phyloP scores from a whole-genome alignment of 2,113 vertebrate species.

The Athene noctua region DNA sequence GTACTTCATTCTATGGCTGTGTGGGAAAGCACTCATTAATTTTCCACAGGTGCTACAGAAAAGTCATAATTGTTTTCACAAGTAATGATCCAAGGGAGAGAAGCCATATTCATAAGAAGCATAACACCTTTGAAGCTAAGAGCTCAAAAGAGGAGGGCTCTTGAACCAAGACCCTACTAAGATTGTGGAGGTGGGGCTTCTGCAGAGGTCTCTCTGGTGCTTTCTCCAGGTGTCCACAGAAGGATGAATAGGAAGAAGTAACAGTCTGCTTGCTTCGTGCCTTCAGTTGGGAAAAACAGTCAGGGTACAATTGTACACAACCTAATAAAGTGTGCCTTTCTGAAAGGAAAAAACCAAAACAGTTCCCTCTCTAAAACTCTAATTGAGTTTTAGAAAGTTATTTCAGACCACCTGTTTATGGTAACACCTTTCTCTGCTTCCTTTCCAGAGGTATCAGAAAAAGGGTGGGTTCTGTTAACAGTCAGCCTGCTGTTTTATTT shows the following conservation, averaged over 20 bases:
- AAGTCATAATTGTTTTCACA: not conserved
- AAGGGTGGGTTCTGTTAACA: not conserved
- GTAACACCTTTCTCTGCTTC: not conserved
- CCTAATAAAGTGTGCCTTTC: not conserved
- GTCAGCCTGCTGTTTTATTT: not conserved
- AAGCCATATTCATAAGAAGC: not conserved
- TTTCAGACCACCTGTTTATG: no score
- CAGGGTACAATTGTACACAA: not conserved
- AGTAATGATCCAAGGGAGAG: not conserved
- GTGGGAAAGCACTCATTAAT: not conserved
- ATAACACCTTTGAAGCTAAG: not conserved
- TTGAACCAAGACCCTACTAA: not conserved
- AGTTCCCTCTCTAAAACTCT: not conserved
- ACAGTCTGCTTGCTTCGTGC: not conserved
- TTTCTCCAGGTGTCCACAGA: not conserved
- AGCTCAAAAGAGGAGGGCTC: not conserved
- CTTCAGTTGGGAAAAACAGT: not conserved
- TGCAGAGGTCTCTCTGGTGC: not conserved
- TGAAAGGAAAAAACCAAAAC: not conserved
- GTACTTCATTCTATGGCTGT: not conserved
- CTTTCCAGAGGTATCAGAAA: not conserved
- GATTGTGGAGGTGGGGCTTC: not conserved
- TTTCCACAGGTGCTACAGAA: not conserved
- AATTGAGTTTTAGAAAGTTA: no score
- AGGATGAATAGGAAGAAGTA: not conserved